Evolutionary conservation across 2,797 vertebrate genomes (phyloP).

Genomic region (Cephalopachus bancanus): DNA sequence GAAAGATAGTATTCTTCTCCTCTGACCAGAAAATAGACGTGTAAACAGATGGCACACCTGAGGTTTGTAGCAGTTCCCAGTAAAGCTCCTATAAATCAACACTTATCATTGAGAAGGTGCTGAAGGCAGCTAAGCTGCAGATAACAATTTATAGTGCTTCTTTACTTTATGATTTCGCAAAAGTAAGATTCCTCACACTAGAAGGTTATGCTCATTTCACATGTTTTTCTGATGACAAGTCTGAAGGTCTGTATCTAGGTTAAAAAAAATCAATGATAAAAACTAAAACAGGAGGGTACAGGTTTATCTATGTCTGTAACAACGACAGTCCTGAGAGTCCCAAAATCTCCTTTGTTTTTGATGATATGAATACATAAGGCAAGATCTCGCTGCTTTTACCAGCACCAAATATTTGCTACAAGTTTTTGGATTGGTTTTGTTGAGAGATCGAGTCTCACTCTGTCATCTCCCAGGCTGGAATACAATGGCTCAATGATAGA

Average conservation of each 20-base stretch:
- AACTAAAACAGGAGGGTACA: not conserved
- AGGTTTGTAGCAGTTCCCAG: not conserved
- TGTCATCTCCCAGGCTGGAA: too few relatives aligned
- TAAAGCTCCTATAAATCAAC: not conserved
- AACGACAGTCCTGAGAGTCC: not conserved
- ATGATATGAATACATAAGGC: not conserved
- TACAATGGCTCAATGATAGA: too few relatives aligned
- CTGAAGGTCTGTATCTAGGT: not conserved
- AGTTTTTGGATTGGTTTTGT: not conserved
- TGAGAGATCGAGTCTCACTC: too few relatives aligned
- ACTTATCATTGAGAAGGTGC: not conserved
- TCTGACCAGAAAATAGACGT: not conserved
- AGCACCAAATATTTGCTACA: not conserved
- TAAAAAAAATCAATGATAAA: slow-evolving; percentile 28
- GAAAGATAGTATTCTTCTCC: not conserved
- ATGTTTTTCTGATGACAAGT: not conserved
- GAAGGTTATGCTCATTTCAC: slow-evolving; percentile 3
- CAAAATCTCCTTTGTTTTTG: not conserved
- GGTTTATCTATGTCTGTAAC: not conserved
- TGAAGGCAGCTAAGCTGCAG: not conserved
- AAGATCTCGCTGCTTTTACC: not conserved
- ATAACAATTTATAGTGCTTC: not conserved
- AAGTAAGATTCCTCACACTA: not conserved
- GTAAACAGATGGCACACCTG: not conserved
- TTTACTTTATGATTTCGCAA: slow-evolving; percentile 44